phyloP scores from a whole-genome alignment of 2,888 invertebrate genomes.

The Tortricodes alternella region DNA sequence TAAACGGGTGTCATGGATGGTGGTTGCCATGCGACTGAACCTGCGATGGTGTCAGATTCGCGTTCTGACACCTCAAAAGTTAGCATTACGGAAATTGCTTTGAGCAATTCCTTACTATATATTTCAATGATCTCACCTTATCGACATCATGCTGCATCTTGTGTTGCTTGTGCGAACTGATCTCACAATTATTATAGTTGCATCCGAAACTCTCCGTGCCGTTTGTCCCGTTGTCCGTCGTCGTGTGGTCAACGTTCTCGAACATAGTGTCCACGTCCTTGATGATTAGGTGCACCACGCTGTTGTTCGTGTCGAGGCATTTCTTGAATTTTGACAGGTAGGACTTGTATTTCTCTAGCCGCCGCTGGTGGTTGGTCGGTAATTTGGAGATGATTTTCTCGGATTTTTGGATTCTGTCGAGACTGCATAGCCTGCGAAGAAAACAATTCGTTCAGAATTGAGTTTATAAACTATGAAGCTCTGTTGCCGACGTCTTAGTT shows the following conservation, averaged over 20 bases:
- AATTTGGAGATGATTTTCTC: constrained; percentile 89
- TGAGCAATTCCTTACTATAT: neutral
- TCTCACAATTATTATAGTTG: constrained; percentile 70
- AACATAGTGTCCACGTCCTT: constrained; percentile 92
- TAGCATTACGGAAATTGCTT: too few relatives aligned
- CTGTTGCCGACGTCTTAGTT: too few relatives aligned
- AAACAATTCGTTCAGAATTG: too few relatives aligned
- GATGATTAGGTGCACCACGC: constrained; percentile 87
- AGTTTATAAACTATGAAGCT: too few relatives aligned
- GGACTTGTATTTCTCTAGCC: constrained; percentile 88
- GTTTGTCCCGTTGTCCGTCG: constrained; percentile 50
- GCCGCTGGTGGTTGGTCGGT: constrained; percentile 88
- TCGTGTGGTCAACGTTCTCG: constrained; percentile 85
- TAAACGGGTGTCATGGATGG: too few relatives aligned
- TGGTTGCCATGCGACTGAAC: too few relatives aligned
- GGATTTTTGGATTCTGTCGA: constrained; percentile 88
- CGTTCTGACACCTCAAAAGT: too few relatives aligned
- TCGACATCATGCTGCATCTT: constrained; percentile 78
- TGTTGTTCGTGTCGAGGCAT: constrained; percentile 89
- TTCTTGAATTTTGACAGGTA: constrained; percentile 89
- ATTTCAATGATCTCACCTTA: constrained; percentile 58
- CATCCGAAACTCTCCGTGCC: constrained; percentile 66
- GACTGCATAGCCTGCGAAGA: constrained; percentile 86
- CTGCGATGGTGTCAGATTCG: too few relatives aligned
- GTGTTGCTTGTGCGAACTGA: constrained; percentile 67